Base-by-base conservation (phyloP, 2,797 vertebrate species). In the Sebastiscus tertius region DNA sequence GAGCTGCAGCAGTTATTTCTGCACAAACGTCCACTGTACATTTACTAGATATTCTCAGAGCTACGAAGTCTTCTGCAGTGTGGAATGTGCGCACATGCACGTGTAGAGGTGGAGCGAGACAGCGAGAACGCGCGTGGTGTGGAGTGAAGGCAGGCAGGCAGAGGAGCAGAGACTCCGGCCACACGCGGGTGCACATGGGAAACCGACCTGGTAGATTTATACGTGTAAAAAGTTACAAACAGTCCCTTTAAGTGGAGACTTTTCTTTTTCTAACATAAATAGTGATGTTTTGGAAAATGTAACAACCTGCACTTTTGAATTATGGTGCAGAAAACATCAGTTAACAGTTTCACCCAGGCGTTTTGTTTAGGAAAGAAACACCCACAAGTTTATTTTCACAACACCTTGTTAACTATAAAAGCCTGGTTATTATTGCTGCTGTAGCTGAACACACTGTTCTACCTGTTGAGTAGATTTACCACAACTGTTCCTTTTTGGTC, bases 391-490 rank as follows among this genome's bases (percentile, higher is more conserved):
- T 66, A 65, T 75, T 67, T 55, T 46, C 31, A 24, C 20, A 55
- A 56, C 42, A 66, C 4, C 49, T 34, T 67, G n/a, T 24, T 22
- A 72, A 36, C 59, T 12, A 34, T 58, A 68, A 77, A 84, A 72
- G 20, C 6, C 24, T 49, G 36, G 13, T 56, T 70, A 54, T 79
- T 69, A 26, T 55, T 65, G 46, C 16, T 60, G 39, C 33, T 22
- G 4, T 16, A 31, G 52, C 24, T 60, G 31, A 67, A 64, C 59
- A 26, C 34, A 39, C n/a, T 34, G 10, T 64, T 83, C 52, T 5
- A 85, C 71, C 82, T 72, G 67, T 59, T 87, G 72, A 74, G 56
- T 24, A 66, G 65, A 79, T 89, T 79, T 60, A 78, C 64, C 39
- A 33, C 46, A 66, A 20, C 18, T n/a, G 46, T 29, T 55, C 60